Conservation (phyloP, 2,113 vertebrate genomes). For the Notothenia rossii region DNA sequence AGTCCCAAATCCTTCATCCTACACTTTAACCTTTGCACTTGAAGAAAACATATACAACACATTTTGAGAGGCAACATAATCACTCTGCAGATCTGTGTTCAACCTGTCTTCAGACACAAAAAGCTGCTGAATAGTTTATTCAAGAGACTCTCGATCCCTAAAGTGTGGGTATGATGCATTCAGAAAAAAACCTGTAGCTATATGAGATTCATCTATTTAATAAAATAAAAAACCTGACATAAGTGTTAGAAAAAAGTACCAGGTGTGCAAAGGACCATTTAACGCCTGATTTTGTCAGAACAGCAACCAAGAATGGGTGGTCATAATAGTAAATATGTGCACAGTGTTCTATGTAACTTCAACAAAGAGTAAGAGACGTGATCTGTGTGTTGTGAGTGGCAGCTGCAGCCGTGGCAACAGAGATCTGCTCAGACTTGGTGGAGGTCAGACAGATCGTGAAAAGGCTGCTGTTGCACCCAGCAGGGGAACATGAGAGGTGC, state of each 20-base stretch:
- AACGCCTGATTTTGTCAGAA: neutral
- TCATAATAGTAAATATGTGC: slow-evolving; percentile 19
- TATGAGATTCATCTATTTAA: neutral
- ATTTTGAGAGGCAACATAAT: slow-evolving; percentile 1
- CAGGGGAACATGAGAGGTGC: slow-evolving; percentile 68
- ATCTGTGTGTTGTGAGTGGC: neutral
- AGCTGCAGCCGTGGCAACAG: slow-evolving; percentile 22
- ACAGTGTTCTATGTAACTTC: slow-evolving; percentile 13
- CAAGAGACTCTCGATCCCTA: neutral
- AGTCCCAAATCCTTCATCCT: slow-evolving; percentile 3
- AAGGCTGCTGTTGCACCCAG: slow-evolving; percentile 29
- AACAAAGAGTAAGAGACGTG: neutral
- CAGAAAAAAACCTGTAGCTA: slow-evolving; percentile 2
- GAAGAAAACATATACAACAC: neutral
- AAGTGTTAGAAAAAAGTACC: neutral
- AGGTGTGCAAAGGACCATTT: neutral
- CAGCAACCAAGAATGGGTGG: slow-evolving; percentile 23
- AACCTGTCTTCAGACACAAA: neutral
- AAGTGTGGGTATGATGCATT: neutral
- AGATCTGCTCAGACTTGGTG: slow-evolving; percentile 47
- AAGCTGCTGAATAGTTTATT: neutral
- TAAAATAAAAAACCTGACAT: too few relatives aligned
- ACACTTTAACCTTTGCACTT: slow-evolving; percentile 16
- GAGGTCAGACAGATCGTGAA: slow-evolving; percentile 26
- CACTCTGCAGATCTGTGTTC: neutral